Base-by-base conservation (phyloP, 1,140 invertebrate genomes). In the Calephelis nemesis region DNA sequence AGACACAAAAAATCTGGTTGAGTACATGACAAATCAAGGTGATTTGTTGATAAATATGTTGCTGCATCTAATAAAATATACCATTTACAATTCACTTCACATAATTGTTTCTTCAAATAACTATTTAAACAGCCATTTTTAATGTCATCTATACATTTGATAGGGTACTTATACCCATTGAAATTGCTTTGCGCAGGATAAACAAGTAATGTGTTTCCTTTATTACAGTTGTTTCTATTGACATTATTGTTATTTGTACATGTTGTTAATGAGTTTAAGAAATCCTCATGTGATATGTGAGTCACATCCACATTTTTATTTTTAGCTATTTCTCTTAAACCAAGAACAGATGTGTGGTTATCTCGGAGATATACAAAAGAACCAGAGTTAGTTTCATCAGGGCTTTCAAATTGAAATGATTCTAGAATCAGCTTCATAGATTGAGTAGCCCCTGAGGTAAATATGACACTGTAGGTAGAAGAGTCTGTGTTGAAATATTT, bases 171-270 rank as follows among this genome's bases (percentile, higher is more conserved):
- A 50, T 93, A 93, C 9, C 98, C 98, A 81, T 96, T 98, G 84
- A 98, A 99, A 91, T 99, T 99, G 77, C 97, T 98, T 85, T 99
- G 97, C 0, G 97, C 98, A 1, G 98, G 96, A 85, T 96, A 98
- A 1, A 94, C 97, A 80, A 99, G 95, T 15, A 99, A 92, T 11
- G 95, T 95, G 79, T 84, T 84, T 13, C 81, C 74, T 47, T 78
- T 74, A 65, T 73, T 74, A 60, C 75, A 74, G 68, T 74, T 50
- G 54, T 58, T 63, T 74, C 67, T 62, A 68, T 64, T 62, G 19
- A 15, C 5, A 71, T 73, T 47, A 60, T 63, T 45, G 69, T 69
- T 47, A 66, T 78, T 65, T 42, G 84, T 60, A 12, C 13, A 9
- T 62, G 74, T 60, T 65, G 86, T 79, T 54, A 94, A 75, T 47